These are phyloP conservation scores for Smutsia temminckii DNA, from an alignment of 2,797 vertebrate genomes.

Conservation along the genomic window DNA sequence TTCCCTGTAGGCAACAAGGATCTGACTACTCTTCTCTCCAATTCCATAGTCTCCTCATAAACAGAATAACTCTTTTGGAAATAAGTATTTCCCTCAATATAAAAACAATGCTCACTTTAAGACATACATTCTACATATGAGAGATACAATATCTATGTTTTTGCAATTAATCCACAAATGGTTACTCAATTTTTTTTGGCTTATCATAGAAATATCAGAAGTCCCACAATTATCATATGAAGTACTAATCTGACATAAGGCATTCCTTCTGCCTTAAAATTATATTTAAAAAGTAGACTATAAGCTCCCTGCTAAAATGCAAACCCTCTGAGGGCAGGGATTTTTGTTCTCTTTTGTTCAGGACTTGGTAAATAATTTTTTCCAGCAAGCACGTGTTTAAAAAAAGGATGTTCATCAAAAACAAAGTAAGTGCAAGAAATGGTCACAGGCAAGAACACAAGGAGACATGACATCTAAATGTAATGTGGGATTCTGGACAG, in stretches of 20 bases:
- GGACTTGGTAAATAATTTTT: background rate
- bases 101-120: background rate
- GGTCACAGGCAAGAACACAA: background rate
- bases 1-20: background rate
- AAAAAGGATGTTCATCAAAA: background rate
- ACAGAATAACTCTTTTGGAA: background rate
- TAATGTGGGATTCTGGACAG: fast-evolving
- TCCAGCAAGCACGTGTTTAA: no score
- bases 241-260: background rate
- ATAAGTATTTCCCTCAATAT: background rate
- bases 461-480: background rate
- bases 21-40: background rate
- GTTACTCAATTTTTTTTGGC: background rate
- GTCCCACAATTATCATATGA: background rate
- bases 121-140: background rate
- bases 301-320: background rate
- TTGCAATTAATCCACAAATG: background rate
- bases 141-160: background rate
- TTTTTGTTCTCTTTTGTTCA: background rate
- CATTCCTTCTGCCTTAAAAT: background rate
- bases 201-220: background rate
- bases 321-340: background rate
- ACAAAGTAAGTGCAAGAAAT: background rate
- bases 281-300: background rate
- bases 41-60: background rate